phyloP scores from a whole-genome alignment of 2,797 vertebrate species.

The Micropoecilia bifurca region DNA sequence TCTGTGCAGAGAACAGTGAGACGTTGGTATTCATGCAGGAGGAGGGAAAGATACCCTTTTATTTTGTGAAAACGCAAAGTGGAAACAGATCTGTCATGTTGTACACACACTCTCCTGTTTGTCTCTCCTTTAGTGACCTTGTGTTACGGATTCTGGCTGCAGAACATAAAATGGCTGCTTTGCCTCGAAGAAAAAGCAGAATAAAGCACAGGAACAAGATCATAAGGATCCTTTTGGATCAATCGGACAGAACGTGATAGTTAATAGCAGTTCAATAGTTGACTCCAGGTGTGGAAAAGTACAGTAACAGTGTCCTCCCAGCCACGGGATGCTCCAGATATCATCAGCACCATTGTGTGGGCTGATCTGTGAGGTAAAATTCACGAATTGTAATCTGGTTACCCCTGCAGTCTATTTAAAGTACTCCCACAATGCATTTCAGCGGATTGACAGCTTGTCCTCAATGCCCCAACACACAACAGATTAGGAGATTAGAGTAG shows the following conservation, averaged over 20 bases:
- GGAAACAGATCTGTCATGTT: conserved; percentile 16
- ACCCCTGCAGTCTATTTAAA: conserved; percentile 53
- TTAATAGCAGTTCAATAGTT: conserved; percentile 6
- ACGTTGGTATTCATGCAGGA: neutral
- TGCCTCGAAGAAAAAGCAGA: neutral
- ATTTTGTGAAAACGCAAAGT: conserved; percentile 31
- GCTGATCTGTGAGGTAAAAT: neutral
- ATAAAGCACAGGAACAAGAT: neutral
- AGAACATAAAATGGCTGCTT: conserved; percentile 50
- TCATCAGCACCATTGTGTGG: neutral
- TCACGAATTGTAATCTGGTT: conserved; percentile 47
- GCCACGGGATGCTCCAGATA: neutral
- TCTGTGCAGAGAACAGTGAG: conserved; percentile 33
- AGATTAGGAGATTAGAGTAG: conserved; percentile 81
- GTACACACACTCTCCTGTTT: neutral
- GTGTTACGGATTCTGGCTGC: conserved; percentile 20
- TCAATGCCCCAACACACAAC: conserved; percentile 35
- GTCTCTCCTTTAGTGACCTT: conserved; percentile 45
- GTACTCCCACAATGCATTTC: conserved; percentile 65
- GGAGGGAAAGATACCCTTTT: neutral
- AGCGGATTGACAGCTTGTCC: conserved; percentile 47
- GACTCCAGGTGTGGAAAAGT: neutral
- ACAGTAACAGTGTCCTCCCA: neutral
- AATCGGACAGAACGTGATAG: neutral
- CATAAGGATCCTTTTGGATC: neutral